A percentile compares a stretch with the other conserved stretches of the same genome.
Evolutionary conservation across 2,797 vertebrate species (phyloP).

Genomic region (Eulemur albifrons): DNA sequence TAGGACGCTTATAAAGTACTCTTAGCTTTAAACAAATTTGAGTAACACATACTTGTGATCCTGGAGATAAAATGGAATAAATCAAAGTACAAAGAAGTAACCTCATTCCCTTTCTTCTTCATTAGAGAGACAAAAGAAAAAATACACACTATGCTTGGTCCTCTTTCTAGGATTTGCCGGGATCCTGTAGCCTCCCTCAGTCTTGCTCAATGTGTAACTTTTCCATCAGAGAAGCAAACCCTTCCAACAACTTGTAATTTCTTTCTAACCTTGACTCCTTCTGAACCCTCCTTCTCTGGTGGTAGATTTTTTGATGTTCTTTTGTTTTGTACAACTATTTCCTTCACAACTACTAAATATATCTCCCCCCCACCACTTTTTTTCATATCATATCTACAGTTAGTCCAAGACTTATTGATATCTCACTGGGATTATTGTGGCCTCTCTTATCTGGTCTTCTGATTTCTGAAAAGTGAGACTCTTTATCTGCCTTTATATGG

Average conservation of each 20-base stretch:
- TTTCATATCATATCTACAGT: not conserved
- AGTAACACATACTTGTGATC: not conserved
- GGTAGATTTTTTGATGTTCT: not conserved
- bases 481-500: not conserved
- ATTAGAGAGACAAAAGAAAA: slow-evolving; percentile 5
- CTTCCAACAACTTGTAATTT: not conserved
- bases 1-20: slow-evolving; percentile 25
- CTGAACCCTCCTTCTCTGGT: not conserved
- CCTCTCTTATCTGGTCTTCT: not conserved
- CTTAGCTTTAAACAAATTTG: slow-evolving; percentile 12
- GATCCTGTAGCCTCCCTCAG: not conserved
- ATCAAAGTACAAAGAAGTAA: slow-evolving; percentile 35
- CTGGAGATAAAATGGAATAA: slow-evolving; percentile 28
- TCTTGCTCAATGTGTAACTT: not conserved
- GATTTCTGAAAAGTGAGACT: not conserved
- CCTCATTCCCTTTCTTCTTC: slow-evolving; percentile 8
- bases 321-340: not conserved
- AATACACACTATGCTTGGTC: not conserved
- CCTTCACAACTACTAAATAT: not conserved
- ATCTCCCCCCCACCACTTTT: not conserved
- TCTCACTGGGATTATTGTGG: not conserved
- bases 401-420: not conserved
- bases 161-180: not conserved
- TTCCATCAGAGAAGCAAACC: not conserved
- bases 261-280: not conserved